phyloP scores from a whole-genome alignment of 2,797 vertebrate species.

The Lepus oiostolus region DNA sequence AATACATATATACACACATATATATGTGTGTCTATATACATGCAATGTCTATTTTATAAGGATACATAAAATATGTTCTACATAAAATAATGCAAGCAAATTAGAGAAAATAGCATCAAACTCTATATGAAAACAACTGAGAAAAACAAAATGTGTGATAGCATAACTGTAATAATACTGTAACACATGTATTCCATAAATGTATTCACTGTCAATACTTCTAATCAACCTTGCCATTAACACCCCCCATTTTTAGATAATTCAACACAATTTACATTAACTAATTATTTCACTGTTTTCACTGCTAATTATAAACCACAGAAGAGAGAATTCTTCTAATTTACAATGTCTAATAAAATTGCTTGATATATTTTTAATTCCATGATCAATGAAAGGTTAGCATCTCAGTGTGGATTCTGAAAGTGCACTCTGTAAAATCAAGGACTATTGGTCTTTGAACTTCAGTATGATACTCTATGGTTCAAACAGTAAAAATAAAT shows the following conservation, averaged over 20 bases:
- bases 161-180: constrained; percentile 7
- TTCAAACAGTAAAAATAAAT: constrained; percentile 29
- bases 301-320: constrained; percentile 36
- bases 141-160: constrained; percentile 49
- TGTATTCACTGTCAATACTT: constrained; percentile 56
- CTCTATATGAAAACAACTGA: constrained; percentile 27
- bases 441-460: constrained; percentile 18
- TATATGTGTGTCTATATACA: not conserved
- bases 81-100: constrained; percentile 40
- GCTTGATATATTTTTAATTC: constrained; percentile 30
- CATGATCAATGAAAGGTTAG: constrained; percentile 41
- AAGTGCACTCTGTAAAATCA: not conserved
- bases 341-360: constrained; percentile 41
- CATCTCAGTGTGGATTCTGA: not conserved
- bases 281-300: constrained; percentile 41
- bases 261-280: constrained; percentile 24
- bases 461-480: constrained; percentile 1
- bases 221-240: constrained; percentile 72
- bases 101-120: constrained; percentile 52
- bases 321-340: constrained; percentile 26
- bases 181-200: constrained; percentile 39
- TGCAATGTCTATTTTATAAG: not conserved
- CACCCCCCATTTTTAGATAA: not conserved
- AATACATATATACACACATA: not conserved
- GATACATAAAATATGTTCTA: constrained; percentile 24